Evolutionary conservation across 2,888 invertebrate species (phyloP).

Genomic region (Alviniconcha strummeri): DNA sequence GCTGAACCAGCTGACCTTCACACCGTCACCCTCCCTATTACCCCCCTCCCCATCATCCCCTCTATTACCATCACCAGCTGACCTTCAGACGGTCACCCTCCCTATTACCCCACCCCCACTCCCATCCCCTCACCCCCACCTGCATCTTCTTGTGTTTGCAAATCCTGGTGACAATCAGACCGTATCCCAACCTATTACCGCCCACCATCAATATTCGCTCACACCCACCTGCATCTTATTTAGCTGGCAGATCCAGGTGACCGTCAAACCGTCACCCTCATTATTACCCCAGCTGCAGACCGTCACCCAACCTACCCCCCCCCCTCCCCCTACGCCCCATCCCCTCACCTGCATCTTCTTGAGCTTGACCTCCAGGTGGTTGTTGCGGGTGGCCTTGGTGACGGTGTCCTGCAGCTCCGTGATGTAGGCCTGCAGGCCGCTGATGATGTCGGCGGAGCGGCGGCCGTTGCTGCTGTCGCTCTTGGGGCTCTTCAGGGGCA

Average conservation of each 20-base stretch:
- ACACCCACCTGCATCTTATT: no score
- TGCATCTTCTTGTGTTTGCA: neutral
- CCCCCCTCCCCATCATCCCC: neutral
- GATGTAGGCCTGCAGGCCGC: constrained; percentile 23
- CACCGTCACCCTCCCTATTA: neutral
- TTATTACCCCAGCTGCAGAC: no score
- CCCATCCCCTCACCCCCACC: neutral
- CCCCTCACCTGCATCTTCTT: constrained; percentile 29
- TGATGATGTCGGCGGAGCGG: constrained; percentile 17
- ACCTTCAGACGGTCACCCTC: no score
- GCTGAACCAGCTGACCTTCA: neutral
- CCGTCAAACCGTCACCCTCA: no score
- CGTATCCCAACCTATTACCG: no score
- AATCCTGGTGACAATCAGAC: neutral
- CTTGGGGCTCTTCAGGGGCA: neutral
- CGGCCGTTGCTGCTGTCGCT: constrained; percentile 23
- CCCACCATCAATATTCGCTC: no score
- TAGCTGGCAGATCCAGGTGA: no score
- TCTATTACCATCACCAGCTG: no score
- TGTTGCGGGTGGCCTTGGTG: neutral
- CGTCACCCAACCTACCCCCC: no score
- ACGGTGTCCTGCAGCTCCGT: constrained; percentile 17
- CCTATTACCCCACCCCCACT: no score
- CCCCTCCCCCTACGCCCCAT: no score
- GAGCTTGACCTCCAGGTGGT: neutral